Evolutionary conservation across 2,888 invertebrate species (phyloP).

Genomic region (Mesorhabditis sp.): DNA sequence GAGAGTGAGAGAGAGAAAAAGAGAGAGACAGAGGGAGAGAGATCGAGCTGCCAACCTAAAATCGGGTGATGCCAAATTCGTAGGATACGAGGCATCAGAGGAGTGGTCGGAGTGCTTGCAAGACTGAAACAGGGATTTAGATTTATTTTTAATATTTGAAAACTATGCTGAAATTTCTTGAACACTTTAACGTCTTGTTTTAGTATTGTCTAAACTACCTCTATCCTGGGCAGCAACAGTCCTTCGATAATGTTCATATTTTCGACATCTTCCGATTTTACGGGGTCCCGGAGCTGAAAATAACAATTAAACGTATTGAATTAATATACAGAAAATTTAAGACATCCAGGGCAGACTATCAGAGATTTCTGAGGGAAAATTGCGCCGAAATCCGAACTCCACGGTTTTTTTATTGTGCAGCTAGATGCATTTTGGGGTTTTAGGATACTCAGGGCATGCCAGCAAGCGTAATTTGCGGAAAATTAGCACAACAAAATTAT

Average conservation of each 20-base stretch:
- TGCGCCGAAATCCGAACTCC: no score
- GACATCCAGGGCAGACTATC: no score
- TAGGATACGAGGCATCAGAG: not conserved
- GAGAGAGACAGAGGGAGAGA: constrained; percentile 2
- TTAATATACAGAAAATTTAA: no score
- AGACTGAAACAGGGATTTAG: not conserved
- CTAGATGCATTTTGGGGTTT: no score
- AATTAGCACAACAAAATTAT: not conserved
- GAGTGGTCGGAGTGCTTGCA: constrained; percentile 1
- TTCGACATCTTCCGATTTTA: not conserved
- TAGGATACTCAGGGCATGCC: no score
- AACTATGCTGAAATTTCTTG: no score
- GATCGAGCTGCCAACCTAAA: not conserved
- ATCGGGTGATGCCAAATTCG: not conserved
- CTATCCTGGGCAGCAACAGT: not conserved
- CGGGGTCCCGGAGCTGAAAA: constrained; percentile 4
- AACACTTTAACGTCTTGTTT: not conserved
- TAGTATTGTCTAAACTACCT: not conserved
- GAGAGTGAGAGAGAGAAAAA: not conserved
- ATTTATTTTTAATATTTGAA: not conserved
- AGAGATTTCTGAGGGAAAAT: no score
- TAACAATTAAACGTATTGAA: not conserved
- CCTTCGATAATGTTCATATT: not conserved
- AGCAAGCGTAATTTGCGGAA: no score
- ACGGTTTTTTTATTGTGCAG: no score